Evolutionary conservation across 1,140 invertebrate genomes (phyloP).

Genomic region (Drosophila bifasciata): DNA sequence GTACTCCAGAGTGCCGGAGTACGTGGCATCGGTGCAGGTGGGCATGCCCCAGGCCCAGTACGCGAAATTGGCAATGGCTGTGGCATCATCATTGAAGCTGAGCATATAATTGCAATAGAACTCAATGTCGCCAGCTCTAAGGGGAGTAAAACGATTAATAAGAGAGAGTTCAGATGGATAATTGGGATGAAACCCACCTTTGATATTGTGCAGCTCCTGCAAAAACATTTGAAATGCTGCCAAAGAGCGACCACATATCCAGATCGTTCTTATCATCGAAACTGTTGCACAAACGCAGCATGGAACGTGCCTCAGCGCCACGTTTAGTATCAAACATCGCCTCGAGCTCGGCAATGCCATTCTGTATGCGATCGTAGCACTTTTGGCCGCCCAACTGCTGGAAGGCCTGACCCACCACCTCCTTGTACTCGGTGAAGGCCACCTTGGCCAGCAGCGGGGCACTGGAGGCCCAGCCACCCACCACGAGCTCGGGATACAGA

Average conservation of each 20-base stretch:
- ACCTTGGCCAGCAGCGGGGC: conserved; percentile 86
- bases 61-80: conserved; percentile 68
- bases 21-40: conserved; percentile 62
- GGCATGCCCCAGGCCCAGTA: conserved; percentile 46
- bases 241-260: conserved; percentile 74
- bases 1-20: conserved; percentile 56
- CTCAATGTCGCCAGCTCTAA: conserved; percentile 55
- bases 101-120: conserved; percentile 59
- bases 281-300: conserved; percentile 81
- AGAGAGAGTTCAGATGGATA: too few relatives aligned
- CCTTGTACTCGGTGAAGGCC: conserved; percentile 70
- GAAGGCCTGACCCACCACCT: conserved; percentile 56
- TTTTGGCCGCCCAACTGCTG: conserved; percentile 68
- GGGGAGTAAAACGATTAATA: too few relatives aligned
- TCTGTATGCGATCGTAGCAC: conserved; percentile 84
- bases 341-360: conserved; percentile 85
- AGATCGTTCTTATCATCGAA: conserved; percentile 77
- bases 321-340: conserved; percentile 76
- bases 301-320: conserved; percentile 56
- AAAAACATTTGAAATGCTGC: conserved; percentile 73
- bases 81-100: conserved; percentile 55
- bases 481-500: conserved; percentile 90
- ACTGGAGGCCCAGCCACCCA: conserved; percentile 90
- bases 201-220: conserved; percentile 73
- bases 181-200: too few relatives aligned